These are phyloP conservation scores for Mola mola DNA, from an alignment of 2,113 vertebrate genomes.

Conservation along the genomic window DNA sequence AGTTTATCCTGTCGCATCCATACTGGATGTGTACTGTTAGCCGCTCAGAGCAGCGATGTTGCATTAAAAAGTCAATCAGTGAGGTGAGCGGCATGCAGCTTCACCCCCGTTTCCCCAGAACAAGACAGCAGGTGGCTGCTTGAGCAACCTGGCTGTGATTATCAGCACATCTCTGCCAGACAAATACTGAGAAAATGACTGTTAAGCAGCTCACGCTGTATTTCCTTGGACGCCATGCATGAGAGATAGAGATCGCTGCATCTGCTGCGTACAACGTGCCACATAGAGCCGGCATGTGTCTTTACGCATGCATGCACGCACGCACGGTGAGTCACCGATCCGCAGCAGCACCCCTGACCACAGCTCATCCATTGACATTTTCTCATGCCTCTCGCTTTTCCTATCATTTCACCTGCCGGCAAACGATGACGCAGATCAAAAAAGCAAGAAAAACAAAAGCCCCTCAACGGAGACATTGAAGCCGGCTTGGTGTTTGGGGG, in stretches of 20 bases:
- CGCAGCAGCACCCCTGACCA: conserved; percentile 83
- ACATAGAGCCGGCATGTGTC: conserved; percentile 8
- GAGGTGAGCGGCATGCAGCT: conserved; percentile 14
- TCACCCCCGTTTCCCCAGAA: conserved; percentile 57
- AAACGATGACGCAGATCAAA: conserved; percentile 50
- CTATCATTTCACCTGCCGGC: conserved; percentile 85
- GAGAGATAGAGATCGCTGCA: conserved; percentile 70
- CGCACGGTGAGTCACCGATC: conserved; percentile 76
- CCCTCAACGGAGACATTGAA: too few species aligned
- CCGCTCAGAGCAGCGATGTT: conserved; percentile 7
- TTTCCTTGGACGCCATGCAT: conserved; percentile 70
- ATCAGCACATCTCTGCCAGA: conserved; percentile 64
- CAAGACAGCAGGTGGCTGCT: conserved; percentile 57
- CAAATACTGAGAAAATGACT: conserved; percentile 69
- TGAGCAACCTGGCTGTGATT: conserved; percentile 26
- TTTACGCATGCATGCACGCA: conserved; percentile 4
- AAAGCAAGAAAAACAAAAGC: neutral
- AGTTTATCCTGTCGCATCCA: too few species aligned
- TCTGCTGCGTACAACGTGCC: conserved; percentile 45
- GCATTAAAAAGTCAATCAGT: conserved; percentile 25
- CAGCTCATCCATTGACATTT: conserved; percentile 89
- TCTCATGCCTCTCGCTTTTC: conserved; percentile 86
- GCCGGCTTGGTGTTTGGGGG: too few species aligned
- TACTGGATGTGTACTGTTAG: too few species aligned
- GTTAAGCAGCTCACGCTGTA: conserved; percentile 58